Percentiles rank a stretch among this genome's conserved stretches.
These are phyloP conservation scores for Tetrax tetrax DNA, from an alignment of 2,113 vertebrate species.

Conservation along the genomic window DNA sequence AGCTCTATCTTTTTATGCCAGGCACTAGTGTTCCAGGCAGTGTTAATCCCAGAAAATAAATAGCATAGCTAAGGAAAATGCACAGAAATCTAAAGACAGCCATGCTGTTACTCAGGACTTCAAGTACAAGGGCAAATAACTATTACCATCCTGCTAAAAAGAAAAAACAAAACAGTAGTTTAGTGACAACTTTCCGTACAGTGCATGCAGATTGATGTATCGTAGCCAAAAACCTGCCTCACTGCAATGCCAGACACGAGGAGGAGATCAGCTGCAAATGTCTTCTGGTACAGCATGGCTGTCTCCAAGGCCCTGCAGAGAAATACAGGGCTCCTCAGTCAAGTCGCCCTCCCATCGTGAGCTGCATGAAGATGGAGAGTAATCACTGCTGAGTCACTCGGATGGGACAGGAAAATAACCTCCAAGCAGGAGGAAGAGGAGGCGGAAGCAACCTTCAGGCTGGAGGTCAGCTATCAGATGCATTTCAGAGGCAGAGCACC, in stretches of 20 bases:
- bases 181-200: not conserved
- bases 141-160: not conserved
- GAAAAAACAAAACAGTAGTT: not conserved
- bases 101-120: not conserved
- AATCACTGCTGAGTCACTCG: not conserved
- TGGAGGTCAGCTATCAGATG: not conserved
- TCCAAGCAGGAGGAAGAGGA: not conserved
- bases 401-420: not conserved
- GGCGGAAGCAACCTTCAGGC: not conserved
- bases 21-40: not conserved
- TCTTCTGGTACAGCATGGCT: not conserved
- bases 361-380: not conserved
- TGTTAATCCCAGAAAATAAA: not conserved
- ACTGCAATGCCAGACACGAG: not conserved
- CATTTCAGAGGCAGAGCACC: not conserved
- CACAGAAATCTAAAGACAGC: not conserved
- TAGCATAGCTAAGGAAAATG: not conserved
- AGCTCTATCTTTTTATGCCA: not conserved
- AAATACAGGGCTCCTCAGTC: not conserved
- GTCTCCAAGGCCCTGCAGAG: not conserved
- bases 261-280: not conserved
- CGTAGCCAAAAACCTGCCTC: not conserved
- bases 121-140: not conserved
- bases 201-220: rapidly evolving
- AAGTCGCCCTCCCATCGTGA: not conserved